Evolutionary conservation across 1,140 invertebrate species (phyloP).

Genomic region (Drosophila miranda): DNA sequence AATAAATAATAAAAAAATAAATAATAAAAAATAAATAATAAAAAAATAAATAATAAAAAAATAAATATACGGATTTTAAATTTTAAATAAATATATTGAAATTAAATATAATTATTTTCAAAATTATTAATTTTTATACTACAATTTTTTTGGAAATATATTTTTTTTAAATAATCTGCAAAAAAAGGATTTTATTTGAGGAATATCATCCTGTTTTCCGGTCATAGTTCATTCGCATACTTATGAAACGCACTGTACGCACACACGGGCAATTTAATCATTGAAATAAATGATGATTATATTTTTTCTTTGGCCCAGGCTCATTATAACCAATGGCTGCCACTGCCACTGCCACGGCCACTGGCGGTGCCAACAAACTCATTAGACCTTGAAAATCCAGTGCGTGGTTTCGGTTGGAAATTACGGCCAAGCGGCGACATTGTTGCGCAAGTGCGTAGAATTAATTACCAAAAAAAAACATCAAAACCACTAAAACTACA

Average conservation of each 20-base stretch:
- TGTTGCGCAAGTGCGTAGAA: constrained; percentile 74
- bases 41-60: too few relatives aligned
- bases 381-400: constrained; percentile 74
- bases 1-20: too few relatives aligned
- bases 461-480: constrained; percentile 63
- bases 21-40: too few relatives aligned
- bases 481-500: neutral
- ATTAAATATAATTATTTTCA: too few relatives aligned
- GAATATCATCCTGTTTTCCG: too few relatives aligned
- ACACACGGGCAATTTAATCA: constrained; percentile 56
- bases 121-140: too few relatives aligned
- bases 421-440: constrained; percentile 59
- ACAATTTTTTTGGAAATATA: too few relatives aligned
- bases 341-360: too few relatives aligned
- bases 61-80: too few relatives aligned
- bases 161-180: neutral
- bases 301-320: constrained; percentile 55
- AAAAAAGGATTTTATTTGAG: neutral
- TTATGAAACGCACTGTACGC: constrained; percentile 41
- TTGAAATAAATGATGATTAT: constrained; percentile 75
- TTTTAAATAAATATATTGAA: too few relatives aligned
- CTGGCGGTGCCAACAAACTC: constrained; percentile 64
- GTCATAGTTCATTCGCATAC: neutral
- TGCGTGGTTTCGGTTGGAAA: constrained; percentile 58
- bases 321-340: constrained; percentile 67